Conservation (phyloP, 1,140 invertebrate genomes). For the Euglossa dilemma region DNA sequence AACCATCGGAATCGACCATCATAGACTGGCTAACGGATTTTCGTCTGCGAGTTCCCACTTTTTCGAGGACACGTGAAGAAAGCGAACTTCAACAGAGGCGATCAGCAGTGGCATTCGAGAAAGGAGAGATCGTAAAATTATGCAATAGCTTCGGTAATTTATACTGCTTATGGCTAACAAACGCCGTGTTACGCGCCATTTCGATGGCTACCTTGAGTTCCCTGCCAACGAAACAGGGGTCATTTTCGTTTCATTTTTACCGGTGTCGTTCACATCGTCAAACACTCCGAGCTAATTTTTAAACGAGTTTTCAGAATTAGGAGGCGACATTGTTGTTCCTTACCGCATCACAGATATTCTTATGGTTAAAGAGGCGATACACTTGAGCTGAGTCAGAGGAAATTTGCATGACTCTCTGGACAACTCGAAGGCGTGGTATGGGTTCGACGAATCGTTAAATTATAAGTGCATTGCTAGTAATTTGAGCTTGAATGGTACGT, state of each 20-base stretch:
- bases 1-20: too few species aligned
- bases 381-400: too few species aligned
- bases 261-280: not conserved
- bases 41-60: slow-evolving; percentile 28
- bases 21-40: not conserved
- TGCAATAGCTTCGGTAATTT: slow-evolving; percentile 68
- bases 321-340: not conserved
- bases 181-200: slow-evolving; percentile 28
- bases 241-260: not conserved
- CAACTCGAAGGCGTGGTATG: not conserved
- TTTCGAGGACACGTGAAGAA: slow-evolving; percentile 53
- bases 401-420: not conserved
- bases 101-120: slow-evolving; percentile 48
- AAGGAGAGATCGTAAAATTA: slow-evolving; percentile 76
- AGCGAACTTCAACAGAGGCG: slow-evolving; percentile 47
- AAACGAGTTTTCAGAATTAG: not conserved
- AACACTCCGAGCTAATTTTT: not conserved
- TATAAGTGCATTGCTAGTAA: too few species aligned
- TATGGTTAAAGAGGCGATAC: not conserved
- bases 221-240: not conserved
- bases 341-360: not conserved
- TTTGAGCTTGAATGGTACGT: too few species aligned
- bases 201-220: slow-evolving; percentile 21
- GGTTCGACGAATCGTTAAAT: too few species aligned
- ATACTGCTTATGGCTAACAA: slow-evolving; percentile 54